Evolutionary conservation across 1,140 invertebrate species (phyloP).

Genomic region (Brachionus rubens): DNA sequence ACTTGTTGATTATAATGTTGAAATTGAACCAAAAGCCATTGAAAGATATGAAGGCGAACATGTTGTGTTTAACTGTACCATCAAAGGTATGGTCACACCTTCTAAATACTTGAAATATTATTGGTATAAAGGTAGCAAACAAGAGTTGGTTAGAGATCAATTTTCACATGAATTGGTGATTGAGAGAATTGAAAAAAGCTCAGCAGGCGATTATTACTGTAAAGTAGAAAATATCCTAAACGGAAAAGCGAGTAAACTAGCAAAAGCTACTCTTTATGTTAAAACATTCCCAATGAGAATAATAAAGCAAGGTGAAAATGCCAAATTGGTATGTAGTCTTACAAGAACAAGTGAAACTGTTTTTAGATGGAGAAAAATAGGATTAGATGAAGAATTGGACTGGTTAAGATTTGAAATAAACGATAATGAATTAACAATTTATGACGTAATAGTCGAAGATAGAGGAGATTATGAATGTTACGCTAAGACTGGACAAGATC

Average conservation of each 20-base stretch:
- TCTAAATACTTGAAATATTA: background rate
- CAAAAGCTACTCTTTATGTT: background rate
- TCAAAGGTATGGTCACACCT: background rate
- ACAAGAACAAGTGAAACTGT: background rate
- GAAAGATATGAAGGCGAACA: background rate
- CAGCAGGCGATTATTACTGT: background rate
- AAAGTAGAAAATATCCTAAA: background rate
- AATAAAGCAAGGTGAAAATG: background rate
- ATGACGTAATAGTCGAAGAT: background rate
- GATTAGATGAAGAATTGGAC: background rate
- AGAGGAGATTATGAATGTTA: constrained; percentile 36
- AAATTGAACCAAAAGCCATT: background rate
- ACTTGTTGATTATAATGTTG: background rate
- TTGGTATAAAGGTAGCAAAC: background rate
- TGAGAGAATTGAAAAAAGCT: background rate
- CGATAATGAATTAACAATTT: background rate
- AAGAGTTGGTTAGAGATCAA: background rate
- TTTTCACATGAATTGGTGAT: background rate
- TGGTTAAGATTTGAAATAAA: background rate
- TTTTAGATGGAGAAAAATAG: constrained; percentile 34
- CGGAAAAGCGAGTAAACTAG: background rate
- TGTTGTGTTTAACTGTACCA: background rate
- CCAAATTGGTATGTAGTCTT: background rate
- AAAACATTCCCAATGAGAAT: background rate
- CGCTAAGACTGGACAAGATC: background rate